These are phyloP conservation scores for Epizoanthus stellaris DNA, from an alignment of 92 coral and sea anemone genomes.

Conservation along the genomic window DNA sequence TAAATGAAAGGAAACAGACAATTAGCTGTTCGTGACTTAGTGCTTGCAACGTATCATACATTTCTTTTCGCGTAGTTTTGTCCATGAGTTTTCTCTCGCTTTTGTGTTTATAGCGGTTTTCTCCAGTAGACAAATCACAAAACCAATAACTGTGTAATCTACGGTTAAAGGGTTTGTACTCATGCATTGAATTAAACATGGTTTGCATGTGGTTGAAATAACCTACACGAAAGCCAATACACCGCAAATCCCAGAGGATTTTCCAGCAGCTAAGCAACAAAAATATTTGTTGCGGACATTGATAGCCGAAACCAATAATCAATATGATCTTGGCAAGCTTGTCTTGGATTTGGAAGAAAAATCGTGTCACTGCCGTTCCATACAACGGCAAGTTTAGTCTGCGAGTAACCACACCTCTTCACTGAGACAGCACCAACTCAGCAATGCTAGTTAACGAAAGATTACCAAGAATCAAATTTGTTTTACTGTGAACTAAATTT, in stretches of 20 bases:
- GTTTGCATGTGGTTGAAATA: constrained; percentile 36
- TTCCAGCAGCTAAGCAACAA: constrained; percentile 16
- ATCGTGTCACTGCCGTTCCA: not conserved
- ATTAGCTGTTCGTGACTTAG: too few relatives aligned
- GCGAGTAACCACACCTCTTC: not conserved
- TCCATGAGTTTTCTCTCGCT: not conserved
- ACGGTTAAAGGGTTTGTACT: constrained; percentile 24
- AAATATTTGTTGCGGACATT: not conserved
- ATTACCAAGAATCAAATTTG: not conserved
- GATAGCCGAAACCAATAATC: not conserved
- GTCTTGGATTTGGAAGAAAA: not conserved
- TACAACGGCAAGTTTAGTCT: not conserved
- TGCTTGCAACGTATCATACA: not conserved
- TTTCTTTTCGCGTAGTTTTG: not conserved
- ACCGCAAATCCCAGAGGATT: constrained; percentile 1
- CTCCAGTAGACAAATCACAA: constrained; percentile 39
- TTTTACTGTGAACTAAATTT: not conserved
- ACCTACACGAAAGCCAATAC: constrained; percentile 32
- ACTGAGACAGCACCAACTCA: not conserved
- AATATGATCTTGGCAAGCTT: too few relatives aligned
- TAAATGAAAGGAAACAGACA: not conserved
- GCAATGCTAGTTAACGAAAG: constrained; percentile 10
- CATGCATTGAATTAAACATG: constrained; percentile 30
- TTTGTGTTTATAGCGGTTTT: constrained; percentile 23
- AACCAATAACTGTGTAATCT: constrained; percentile 28